Evolutionary conservation across 2,797 vertebrate genomes (phyloP), one percentile per base, ranked within the genome.

Genomic region (Rhinichthys osculus): DNA sequence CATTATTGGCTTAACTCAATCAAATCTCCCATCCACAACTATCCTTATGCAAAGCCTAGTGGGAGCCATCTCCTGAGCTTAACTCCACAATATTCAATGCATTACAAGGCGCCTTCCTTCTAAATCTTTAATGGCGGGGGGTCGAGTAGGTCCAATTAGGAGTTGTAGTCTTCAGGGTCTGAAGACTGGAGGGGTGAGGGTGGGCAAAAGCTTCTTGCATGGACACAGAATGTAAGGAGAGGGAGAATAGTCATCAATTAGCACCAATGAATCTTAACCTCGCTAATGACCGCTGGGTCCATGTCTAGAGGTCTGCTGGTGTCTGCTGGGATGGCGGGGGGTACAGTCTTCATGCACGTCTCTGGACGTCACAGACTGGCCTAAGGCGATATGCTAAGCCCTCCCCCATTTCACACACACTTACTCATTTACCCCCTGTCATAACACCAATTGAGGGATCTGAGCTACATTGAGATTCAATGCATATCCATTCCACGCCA

Each of bases 371-470:
- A 92, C 88, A 89, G 91, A 87, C 89, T 94, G 92, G 95, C 95
- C 95, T 90, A 92, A 92, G 94, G 95, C 94, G 84, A 94, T 93
- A 91, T 94, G 93, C 95, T 94, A 94, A 91, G 78, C 78, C 84
- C 82, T 82, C 83, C 81, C 64, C 67, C 88, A 83, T 81, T 69
- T 80, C 85, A 90, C 93, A 92, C 94, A 93, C 92, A 93, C 92
- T 93, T 93, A 90, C 94, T 95, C 92, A 95, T 96, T 96, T 96
- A 95, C 94, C 95, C 94, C 94, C 95, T 92, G 92, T 94, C 92
- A 94, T 94, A 92, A 91, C 91, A 91, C 89, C 94, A 94, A 94
- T 94, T 95, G 94, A 95, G 90, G 90, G 91, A 93, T 93, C 93
- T 93, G 90, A 91, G 90, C 83, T 88, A 85, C 93, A 95, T 95